Evolutionary conservation across 2,797 vertebrate species (phyloP), one percentile per base, ranked within the genome.

Genomic region (Pteronotus mesoamericanus): DNA sequence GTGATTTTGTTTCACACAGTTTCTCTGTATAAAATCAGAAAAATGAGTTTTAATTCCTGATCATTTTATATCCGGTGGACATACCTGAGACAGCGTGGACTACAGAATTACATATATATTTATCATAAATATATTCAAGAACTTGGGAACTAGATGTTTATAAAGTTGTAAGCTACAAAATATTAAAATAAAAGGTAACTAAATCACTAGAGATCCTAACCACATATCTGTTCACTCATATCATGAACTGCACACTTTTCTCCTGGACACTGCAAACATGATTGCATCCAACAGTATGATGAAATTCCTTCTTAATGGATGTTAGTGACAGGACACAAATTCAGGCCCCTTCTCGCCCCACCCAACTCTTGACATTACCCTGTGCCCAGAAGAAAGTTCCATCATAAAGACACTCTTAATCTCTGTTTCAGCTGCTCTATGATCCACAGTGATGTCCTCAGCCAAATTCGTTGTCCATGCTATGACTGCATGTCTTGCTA

Each of bases 31-130:
- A 88, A 90, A 92, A 39, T 12, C 9, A 85, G n/a, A 79, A 69
- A 29, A 85, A 22, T 34, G 5, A 53, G 14, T 42, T 89, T 42
- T 74, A 71, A 39, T 68, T 94, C 92, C 69, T n/a, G 57, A 34
- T 86, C 37, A 44, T 95, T 44, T 71, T 75, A n/a, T 85, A 55
- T 64, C 1, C 83, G 15, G 86, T 42, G 3, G 2, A 8, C 57
- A 64, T 89, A 44, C 18, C 18, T 85, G 34, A 78, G 4, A 14
- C 2, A 48, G 37, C 15, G 14, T 11, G 21, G 37, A 74, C 74
- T 53, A 66, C 6, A 89, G 2, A 89, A 86, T 71, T 66, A n/a
- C 0, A 79, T 0, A 26, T 26, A 1, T 34, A n/a, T n/a, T 88
- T 19, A 57, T 39, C 2, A 15, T 21, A 69, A 85, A 42, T 32